Base-by-base conservation (phyloP, 2,888 invertebrate species). In the Diloba caeruleocephala region DNA sequence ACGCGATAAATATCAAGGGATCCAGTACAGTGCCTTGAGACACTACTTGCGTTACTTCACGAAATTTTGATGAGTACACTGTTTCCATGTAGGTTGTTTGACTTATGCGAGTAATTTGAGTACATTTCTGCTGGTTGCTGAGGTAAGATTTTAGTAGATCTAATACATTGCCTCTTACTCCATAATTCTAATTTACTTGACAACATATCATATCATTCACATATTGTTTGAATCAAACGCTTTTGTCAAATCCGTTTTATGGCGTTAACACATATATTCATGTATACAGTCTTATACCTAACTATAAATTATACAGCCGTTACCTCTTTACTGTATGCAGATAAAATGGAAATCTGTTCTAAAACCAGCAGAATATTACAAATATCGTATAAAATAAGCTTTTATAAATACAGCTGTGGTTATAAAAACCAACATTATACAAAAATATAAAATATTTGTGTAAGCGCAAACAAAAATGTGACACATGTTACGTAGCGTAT, bases 381-480 rank as follows among this genome's bases (percentile, higher is more conserved):
- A 26, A 32, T 29, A 25, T 32, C 1, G 2, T 33, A 25, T 38
- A 51, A 46, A 15, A 46, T 15, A 39, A 39, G 32, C 39, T 48
- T 48, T 25, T 5, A 45, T 21, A 10, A 32, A 8, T 33, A 46
- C 46, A 64, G 65, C 65, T 37, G 26, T 23, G 52, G 21, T 28
- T 37, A 29, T 5, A 41, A 15, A 41, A 3, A 19, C 44, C 44
- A 42, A 48, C 37, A 58, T 43, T 55, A 65, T 65, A 55, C 55
- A 48, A 44, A 43, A 41, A 38, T 44, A 13, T 46, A 23, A 3
- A 38, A 42, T n/a, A 0, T 64, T 48, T n/a, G 21, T 39, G 1
- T 29, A 63, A 62, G 58, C 58, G 32, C 46, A 43, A 44, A 39
- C 3, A 23, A 36, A 10, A 13, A 23, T 0, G 43, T 64, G 53